These are phyloP conservation scores for Chaetodon trifascialis DNA, from an alignment of 2,113 vertebrate genomes.

Conservation along the genomic window DNA sequence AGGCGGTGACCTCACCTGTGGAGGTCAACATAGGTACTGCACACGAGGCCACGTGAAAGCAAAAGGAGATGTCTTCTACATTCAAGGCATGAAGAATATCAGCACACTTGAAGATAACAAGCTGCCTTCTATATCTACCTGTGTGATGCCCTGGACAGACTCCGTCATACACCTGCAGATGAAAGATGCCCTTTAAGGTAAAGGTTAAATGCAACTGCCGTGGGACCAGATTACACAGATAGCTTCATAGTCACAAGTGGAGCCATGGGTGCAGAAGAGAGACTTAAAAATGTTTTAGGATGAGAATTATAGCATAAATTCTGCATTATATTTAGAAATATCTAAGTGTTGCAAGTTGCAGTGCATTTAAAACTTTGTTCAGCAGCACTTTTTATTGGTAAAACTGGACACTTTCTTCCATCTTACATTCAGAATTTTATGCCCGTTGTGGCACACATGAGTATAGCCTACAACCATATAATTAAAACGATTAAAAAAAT, in stretches of 20 bases:
- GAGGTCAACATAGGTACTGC: neutral
- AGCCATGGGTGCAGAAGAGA: neutral
- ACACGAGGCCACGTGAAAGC: neutral
- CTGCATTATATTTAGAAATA: neutral
- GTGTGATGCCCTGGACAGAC: neutral
- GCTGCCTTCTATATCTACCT: neutral
- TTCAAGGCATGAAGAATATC: conserved; percentile 9
- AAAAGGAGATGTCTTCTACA: neutral
- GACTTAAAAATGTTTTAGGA: no score
- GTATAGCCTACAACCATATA: no score
- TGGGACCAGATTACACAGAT: no score
- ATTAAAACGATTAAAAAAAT: neutral
- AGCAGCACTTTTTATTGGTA: neutral
- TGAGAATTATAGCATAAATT: neutral
- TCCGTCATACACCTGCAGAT: neutral
- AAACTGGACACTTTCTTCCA: neutral
- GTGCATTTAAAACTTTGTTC: neutral
- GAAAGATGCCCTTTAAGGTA: neutral
- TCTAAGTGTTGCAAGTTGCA: neutral
- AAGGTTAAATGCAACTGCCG: no score
- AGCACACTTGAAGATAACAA: conserved; percentile 5
- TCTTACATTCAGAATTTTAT: neutral
- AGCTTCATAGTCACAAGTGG: no score
- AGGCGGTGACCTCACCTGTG: neutral
- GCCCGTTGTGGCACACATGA: no score